Evolutionary conservation across 2,888 invertebrate genomes (phyloP).

Genomic region (Oscheius myriophilus): DNA sequence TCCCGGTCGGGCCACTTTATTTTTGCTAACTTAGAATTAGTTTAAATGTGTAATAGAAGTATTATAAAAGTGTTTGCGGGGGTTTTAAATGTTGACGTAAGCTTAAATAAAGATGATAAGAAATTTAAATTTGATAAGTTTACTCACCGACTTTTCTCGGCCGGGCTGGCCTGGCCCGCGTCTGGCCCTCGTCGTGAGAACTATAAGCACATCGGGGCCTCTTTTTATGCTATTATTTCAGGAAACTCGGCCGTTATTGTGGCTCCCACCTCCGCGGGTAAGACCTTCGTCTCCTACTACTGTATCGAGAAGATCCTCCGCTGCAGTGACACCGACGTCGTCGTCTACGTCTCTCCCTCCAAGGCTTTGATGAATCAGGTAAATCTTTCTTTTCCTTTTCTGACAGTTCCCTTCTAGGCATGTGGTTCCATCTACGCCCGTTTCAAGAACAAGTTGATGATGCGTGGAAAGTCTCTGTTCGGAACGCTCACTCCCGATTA

Average conservation of each 20-base stretch:
- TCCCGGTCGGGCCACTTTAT: no score
- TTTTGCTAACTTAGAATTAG: no score
- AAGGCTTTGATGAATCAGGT: conserved; percentile 71
- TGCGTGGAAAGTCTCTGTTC: conserved; percentile 70
- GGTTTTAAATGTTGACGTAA: no score
- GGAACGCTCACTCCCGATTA: conserved; percentile 66
- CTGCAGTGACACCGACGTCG: conserved; percentile 70
- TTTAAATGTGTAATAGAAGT: no score
- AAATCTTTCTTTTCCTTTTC: neutral
- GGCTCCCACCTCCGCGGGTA: conserved; percentile 72
- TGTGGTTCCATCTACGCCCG: conserved; percentile 71
- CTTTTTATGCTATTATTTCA: conserved; percentile 24
- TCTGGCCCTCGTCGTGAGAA: no score
- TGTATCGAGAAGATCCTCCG: conserved; percentile 72
- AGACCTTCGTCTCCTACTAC: conserved; percentile 72
- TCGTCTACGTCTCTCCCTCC: conserved; percentile 72
- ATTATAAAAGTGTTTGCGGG: no score
- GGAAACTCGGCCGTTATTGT: conserved; percentile 71
- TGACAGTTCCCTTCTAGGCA: conserved; percentile 42
- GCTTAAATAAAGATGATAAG: no score
- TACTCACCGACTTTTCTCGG: no score
- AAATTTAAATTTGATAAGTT: no score
- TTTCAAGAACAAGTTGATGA: conserved; percentile 68
- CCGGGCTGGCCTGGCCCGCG: no score
- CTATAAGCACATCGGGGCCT: no score